Percentiles rank a stretch among this genome's conserved stretches.
Conservation (phyloP, 1,140 invertebrate species). For the Dinothrombium tinctorium region DNA sequence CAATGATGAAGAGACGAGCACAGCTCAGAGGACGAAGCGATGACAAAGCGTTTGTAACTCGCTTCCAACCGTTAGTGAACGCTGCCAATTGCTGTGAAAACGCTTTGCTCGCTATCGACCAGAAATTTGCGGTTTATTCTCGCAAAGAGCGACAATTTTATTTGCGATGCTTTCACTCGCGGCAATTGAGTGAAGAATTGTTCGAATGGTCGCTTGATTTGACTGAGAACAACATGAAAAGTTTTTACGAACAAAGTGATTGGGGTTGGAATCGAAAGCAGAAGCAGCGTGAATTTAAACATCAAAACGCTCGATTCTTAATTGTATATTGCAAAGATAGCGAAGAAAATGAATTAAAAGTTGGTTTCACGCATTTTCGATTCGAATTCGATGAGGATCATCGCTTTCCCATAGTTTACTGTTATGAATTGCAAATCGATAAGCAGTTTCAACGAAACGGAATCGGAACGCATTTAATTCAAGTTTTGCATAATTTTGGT, state of each 20-base stretch:
- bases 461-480: conserved; percentile 14
- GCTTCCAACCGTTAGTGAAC: no score
- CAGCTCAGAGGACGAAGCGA: no score
- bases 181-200: conserved; percentile 4
- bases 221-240: conserved; percentile 16
- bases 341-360: conserved; percentile 1
- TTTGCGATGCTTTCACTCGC: no score
- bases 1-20: no score
- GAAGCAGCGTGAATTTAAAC: conserved; percentile 15
- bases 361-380: conserved; percentile 16
- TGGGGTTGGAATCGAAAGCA: conserved; percentile 17
- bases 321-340: conserved; percentile 9
- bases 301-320: conserved; percentile 15
- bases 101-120: no score
- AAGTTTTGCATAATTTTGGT: conserved; percentile 11
- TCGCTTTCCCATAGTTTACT: conserved; percentile 13
- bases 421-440: conserved; percentile 16
- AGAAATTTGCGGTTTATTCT: no score
- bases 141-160: no score
- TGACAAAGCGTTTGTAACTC: no score
- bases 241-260: conserved; percentile 14
- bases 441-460: conserved; percentile 12
- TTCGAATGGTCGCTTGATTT: conserved; percentile 14
- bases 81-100: no score
- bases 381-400: conserved; percentile 15